A percentile compares a stretch with the other conserved stretches of the same genome.
Evolutionary conservation across 2,113 vertebrate species (phyloP).

Genomic region (Entomyzon cyanotis): DNA sequence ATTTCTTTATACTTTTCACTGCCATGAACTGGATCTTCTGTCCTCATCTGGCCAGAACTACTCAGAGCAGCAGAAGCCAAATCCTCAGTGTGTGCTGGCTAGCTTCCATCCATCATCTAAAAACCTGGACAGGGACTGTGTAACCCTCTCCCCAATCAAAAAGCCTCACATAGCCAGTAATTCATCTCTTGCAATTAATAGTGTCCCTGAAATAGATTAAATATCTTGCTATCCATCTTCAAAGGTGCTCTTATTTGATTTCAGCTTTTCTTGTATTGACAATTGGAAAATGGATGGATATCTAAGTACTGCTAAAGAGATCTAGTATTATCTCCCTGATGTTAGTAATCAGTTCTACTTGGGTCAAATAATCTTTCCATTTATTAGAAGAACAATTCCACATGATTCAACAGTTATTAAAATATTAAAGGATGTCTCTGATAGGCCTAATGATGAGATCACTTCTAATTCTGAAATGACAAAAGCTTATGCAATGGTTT

Average conservation of each 20-base stretch:
- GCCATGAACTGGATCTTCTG: neutral
- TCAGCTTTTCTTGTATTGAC: neutral
- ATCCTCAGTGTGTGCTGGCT: neutral
- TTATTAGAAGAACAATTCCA: neutral
- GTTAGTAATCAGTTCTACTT: neutral
- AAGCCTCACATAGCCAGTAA: neutral
- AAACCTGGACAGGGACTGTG: neutral
- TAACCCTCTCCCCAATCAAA: neutral
- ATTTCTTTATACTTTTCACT: neutral
- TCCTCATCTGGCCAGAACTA: neutral
- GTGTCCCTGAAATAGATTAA: neutral
- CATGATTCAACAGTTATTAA: neutral
- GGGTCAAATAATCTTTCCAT: neutral
- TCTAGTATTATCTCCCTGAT: neutral
- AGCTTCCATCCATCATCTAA: neutral
- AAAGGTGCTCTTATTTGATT: neutral
- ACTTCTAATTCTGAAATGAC: neutral
- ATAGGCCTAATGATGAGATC: neutral
- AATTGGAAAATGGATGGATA: neutral
- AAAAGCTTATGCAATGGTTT: neutral
- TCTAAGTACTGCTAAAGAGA: neutral
- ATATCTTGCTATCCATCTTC: neutral
- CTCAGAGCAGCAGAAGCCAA: neutral
- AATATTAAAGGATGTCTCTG: neutral
- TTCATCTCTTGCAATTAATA: neutral